Evolutionary conservation across 2,888 invertebrate genomes (phyloP).

Genomic region (Drosophila longiperda): DNA sequence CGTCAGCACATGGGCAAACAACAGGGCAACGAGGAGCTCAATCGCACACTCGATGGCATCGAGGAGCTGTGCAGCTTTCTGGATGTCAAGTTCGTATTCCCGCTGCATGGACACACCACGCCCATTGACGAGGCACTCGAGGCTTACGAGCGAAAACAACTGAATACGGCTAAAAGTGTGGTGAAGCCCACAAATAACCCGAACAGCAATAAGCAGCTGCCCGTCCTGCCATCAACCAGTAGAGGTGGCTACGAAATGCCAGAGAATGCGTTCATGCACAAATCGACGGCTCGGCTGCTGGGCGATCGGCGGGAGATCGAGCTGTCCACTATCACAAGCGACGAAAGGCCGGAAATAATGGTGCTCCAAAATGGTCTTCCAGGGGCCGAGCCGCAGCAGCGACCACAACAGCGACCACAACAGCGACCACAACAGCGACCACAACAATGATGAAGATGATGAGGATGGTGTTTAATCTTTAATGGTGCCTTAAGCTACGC

Average conservation of each 20-base stretch:
- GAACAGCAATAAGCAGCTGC: background rate
- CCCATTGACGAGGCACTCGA: conserved; percentile 85
- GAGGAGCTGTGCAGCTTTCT: conserved; percentile 85
- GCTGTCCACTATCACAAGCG: conserved; percentile 79
- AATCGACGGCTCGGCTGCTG: conserved; percentile 77
- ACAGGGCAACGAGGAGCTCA: conserved; percentile 74
- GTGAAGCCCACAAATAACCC: background rate
- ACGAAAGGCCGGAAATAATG: conserved; percentile 70
- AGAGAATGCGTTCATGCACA: conserved; percentile 82
- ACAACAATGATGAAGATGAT: conserved; percentile 16
- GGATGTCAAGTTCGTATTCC: conserved; percentile 83
- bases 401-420: conserved; percentile 49
- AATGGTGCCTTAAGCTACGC: conserved; percentile 21
- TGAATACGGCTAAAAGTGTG: conserved; percentile 31
- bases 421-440: conserved; percentile 62
- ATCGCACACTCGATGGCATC: conserved; percentile 85
- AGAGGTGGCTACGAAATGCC: conserved; percentile 80
- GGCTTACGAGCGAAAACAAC: conserved; percentile 83
- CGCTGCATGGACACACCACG: conserved; percentile 65
- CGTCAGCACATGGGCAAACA: conserved; percentile 81
- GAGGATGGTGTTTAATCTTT: background rate
- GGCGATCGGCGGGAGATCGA: conserved; percentile 83
- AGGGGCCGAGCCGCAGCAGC: conserved; percentile 72
- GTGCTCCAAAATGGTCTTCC: conserved; percentile 65
- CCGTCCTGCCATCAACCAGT: background rate